phyloP scores from a whole-genome alignment of 2,113 vertebrate species.

The Neopipo cinnamomea region DNA sequence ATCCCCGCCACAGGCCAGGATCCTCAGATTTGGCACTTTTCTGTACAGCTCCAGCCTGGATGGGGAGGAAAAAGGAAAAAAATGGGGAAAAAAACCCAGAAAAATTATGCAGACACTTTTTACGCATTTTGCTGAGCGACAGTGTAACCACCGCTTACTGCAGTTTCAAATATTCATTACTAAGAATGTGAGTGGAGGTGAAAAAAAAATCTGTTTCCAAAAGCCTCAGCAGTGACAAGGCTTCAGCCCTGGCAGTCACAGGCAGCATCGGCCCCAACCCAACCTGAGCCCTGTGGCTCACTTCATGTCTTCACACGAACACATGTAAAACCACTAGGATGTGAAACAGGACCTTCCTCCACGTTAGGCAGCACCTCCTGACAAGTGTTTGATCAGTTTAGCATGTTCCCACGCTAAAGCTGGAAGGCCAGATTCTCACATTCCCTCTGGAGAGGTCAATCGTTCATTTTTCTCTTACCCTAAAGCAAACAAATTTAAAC shows the following conservation, averaged over 20 bases:
- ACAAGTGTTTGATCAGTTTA: not conserved
- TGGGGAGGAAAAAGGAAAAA: not conserved
- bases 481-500: not conserved
- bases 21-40: slow-evolving; percentile 83
- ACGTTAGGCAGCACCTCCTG: not conserved
- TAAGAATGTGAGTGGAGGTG: not conserved
- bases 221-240: not conserved
- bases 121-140: not conserved
- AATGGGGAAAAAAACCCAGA: not conserved
- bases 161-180: not conserved
- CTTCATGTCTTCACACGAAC: not conserved
- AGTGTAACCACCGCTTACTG: not conserved
- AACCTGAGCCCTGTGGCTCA: not conserved
- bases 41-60: slow-evolving; percentile 79
- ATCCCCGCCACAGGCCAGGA: slow-evolving; percentile 83
- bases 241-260: not conserved
- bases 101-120: not conserved
- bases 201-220: not conserved
- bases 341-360: not conserved
- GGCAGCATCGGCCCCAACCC: not conserved
- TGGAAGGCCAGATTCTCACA: not conserved
- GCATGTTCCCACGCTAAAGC: not conserved
- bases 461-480: not conserved
- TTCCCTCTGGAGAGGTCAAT: not conserved
- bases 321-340: not conserved